Evolutionary conservation across 2,113 vertebrate genomes (phyloP).

Genomic region (Orcinus orca): DNA sequence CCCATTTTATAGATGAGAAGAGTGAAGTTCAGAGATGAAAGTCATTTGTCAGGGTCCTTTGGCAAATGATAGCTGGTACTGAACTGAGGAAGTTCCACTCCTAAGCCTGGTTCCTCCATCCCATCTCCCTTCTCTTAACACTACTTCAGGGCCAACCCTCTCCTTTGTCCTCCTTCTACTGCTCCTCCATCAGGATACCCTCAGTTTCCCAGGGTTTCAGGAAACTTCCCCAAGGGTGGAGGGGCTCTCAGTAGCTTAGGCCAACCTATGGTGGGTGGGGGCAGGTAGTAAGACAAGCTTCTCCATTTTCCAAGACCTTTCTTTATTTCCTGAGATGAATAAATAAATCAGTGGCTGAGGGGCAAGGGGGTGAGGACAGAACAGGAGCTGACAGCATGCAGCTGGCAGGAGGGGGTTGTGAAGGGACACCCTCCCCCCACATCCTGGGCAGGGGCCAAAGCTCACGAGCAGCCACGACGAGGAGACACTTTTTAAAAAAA

Average conservation of each 20-base stretch:
- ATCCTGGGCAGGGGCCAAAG: background rate
- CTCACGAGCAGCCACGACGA: background rate
- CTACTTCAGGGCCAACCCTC: background rate
- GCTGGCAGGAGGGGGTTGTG: conserved; percentile 41
- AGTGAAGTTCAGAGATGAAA: background rate
- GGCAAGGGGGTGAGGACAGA: background rate
- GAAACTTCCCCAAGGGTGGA: background rate
- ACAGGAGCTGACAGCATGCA: conserved; percentile 66
- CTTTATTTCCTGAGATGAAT: conserved; percentile 81
- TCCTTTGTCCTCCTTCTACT: background rate
- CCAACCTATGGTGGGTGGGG: background rate
- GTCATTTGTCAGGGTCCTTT: background rate
- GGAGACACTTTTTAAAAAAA: background rate
- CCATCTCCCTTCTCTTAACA: background rate
- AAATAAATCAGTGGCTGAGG: conserved; percentile 54
- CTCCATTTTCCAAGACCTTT: conserved; percentile 61
- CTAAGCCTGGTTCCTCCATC: background rate
- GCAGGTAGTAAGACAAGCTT: background rate
- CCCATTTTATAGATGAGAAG: background rate
- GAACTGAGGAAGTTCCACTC: background rate
- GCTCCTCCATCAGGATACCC: background rate
- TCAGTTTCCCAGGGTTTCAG: background rate
- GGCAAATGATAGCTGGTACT: background rate
- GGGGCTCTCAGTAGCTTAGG: background rate
- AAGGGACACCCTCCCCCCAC: background rate